Evolutionary conservation across 2,797 vertebrate species (phyloP).

Genomic region (Naso thynnoides): DNA sequence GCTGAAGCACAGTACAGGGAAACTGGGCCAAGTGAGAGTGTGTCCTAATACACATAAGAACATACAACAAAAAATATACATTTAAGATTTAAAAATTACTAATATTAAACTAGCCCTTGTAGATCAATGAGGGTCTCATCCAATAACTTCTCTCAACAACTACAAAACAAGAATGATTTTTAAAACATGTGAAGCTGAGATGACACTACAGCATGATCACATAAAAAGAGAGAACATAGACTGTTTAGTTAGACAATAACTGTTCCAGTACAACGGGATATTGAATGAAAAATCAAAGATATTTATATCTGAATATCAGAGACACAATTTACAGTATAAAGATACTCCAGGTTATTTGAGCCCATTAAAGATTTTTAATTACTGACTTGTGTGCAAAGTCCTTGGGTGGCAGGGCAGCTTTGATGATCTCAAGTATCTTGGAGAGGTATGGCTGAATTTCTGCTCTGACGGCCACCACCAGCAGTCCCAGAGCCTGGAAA

Average conservation of each 20-base stretch:
- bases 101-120: not conserved
- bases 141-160: not conserved
- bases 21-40: too few species aligned
- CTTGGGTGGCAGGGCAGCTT: slow-evolving; percentile 95
- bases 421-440: slow-evolving; percentile 97
- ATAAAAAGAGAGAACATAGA: not conserved
- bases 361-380: not conserved
- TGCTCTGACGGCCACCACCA: slow-evolving; percentile 94
- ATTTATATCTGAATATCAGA: not conserved
- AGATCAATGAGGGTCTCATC: not conserved
- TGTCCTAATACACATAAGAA: too few species aligned
- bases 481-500: slow-evolving; percentile 95
- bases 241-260: not conserved
- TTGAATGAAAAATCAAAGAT: not conserved
- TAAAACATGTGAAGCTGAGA: not conserved
- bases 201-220: too few species aligned
- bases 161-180: not conserved
- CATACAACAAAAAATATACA: not conserved
- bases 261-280: not conserved
- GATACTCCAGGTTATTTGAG: not conserved
- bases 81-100: not conserved
- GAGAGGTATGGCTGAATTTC: slow-evolving; percentile 95
- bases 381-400: slow-evolving; percentile 98
- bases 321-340: not conserved
- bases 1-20: too few species aligned